phyloP scores from a whole-genome alignment of 1,140 invertebrate genomes.

The Brachionus rubens region DNA sequence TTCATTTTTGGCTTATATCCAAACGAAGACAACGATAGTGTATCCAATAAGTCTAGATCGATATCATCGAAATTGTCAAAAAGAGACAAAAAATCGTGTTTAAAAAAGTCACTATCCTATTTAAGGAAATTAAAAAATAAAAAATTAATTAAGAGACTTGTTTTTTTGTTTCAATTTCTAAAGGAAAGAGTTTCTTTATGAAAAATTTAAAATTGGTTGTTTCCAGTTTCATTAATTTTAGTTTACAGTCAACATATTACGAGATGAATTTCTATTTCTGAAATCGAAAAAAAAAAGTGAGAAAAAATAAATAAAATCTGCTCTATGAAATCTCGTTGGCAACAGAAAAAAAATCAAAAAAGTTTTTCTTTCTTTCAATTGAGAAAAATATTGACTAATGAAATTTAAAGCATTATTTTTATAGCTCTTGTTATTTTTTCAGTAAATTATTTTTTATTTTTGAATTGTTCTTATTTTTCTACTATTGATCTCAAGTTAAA shows the following conservation, averaged over 20 bases:
- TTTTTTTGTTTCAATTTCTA: too few species aligned
- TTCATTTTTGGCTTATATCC: conserved; percentile 10
- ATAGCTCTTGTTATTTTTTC: too few species aligned
- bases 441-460: too few species aligned
- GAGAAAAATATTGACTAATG: too few species aligned
- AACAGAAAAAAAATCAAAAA: conserved; percentile 24
- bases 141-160: not conserved
- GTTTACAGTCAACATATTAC: not conserved
- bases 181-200: too few species aligned
- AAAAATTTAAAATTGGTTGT: too few species aligned
- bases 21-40: not conserved
- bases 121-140: not conserved
- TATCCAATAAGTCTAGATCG: conserved; percentile 21
- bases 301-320: not conserved
- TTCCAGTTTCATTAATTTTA: not conserved
- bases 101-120: conserved; percentile 11
- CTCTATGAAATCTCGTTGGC: conserved; percentile 34
- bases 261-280: not conserved
- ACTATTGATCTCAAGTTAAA: too few species aligned
- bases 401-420: not conserved
- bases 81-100: conserved; percentile 42
- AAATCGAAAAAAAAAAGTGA: not conserved
- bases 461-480: too few species aligned
- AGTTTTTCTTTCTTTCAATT: not conserved
- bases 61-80: conserved; percentile 34